Evolutionary conservation across 1,140 invertebrate genomes (phyloP), one percentile per base, ranked within the genome.

Genomic region (Formica selysi): DNA sequence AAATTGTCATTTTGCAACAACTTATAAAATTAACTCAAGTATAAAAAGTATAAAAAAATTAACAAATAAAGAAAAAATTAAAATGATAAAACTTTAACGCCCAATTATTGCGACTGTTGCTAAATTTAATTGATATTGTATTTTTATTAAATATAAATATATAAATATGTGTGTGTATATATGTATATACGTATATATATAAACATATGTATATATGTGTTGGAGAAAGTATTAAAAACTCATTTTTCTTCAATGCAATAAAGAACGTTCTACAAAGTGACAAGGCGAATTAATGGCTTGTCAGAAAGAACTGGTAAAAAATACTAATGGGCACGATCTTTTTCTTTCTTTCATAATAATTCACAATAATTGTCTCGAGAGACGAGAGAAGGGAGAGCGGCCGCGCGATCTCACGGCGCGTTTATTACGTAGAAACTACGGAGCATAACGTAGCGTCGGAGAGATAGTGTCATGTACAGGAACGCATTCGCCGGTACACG

Each of bases 381-480:
- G 38, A 65, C 38, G 26, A 44, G 48, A 70, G 74, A 65, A 44
- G 74, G 67, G 64, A 59, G 13, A 16, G 4, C 54, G 54, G 26
- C 26, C 19, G 67, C 78, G 79, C 79, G 44, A 74, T 83, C 29
- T 6, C 85, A 73, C 78, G 38, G 74, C 67, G 84, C 83, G 81
- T 90, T 87, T 51, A 70, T 57, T 73, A 81, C 32, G 76, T 83
- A 80, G 85, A 64, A 87, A 80, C 84, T 73, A 71, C 64, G 65
- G 65, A 65, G 67, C 54, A 85, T 85, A 71, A 89, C 84, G 61
- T 86, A 64, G 67, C 71, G 65, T 51, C 70, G 59, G 85, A 76
- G 88, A 91, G 94, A 94, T 94, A 94, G 91, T 92, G 93, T 93
- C 93, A 93, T 85, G 70, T 71, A 90, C 88, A 91, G 88, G 84